These are phyloP conservation scores for Smittia aterrima DNA, from an alignment of 2,888 invertebrate species.

Conservation along the genomic window DNA sequence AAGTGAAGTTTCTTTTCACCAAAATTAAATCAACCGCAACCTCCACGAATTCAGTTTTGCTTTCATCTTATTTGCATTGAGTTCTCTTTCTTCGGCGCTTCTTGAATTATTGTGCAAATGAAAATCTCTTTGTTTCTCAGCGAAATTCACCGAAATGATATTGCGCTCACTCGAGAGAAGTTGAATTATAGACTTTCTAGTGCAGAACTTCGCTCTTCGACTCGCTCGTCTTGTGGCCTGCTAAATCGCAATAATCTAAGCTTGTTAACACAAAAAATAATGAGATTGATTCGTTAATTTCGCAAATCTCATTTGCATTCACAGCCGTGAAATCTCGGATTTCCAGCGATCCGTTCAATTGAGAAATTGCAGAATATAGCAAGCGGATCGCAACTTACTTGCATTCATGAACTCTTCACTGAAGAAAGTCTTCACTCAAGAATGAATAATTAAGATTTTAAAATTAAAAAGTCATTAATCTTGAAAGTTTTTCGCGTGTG, in stretches of 20 bases:
- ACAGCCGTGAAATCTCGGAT: background rate
- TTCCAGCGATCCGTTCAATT: constrained; percentile 1
- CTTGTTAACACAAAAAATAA: constrained; percentile 6
- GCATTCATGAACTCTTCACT: no score
- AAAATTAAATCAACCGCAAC: background rate
- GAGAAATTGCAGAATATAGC: background rate
- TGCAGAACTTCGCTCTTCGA: background rate
- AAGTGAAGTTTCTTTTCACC: no score
- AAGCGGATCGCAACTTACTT: no score
- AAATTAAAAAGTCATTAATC: no score
- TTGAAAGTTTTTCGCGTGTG: no score
- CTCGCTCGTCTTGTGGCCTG: background rate
- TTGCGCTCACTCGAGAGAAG: background rate
- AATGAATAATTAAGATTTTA: no score
- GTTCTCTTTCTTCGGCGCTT: background rate
- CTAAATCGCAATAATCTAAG: background rate
- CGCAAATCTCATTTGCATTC: background rate
- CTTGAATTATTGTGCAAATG: background rate
- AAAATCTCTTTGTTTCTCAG: background rate
- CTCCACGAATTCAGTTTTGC: background rate
- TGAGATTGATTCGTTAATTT: background rate
- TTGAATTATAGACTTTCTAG: constrained; percentile 2
- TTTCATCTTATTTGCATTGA: constrained; percentile 3
- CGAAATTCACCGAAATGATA: background rate
- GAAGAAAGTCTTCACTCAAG: no score